A percentile compares a stretch with the other conserved stretches of the same genome.
Evolutionary conservation across 2,113 vertebrate species (phyloP).

Genomic region (Ictalurus punctatus): DNA sequence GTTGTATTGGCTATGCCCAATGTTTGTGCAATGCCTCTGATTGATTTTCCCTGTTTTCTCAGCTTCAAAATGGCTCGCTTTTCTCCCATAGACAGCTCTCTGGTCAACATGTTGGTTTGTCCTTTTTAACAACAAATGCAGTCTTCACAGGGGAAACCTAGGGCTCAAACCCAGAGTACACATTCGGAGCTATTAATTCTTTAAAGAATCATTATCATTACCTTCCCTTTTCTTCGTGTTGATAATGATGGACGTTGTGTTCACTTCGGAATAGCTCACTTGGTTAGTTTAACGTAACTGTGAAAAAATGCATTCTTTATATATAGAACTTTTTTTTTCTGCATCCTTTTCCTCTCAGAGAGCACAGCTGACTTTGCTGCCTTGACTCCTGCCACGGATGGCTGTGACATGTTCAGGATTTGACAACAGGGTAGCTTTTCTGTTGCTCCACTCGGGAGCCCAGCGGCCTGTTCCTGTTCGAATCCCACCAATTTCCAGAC

Average conservation of each 20-base stretch:
- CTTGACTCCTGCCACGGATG: not conserved
- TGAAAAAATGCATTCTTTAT: not conserved
- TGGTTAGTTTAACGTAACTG: not conserved
- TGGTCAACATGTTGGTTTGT: too few species aligned
- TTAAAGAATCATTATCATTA: too few species aligned
- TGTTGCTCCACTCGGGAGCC: not conserved
- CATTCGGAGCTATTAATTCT: too few species aligned
- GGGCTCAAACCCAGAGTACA: too few species aligned
- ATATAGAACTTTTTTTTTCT: not conserved
- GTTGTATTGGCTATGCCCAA: too few species aligned
- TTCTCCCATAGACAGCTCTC: too few species aligned
- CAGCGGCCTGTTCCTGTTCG: not conserved
- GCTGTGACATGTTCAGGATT: not conserved
- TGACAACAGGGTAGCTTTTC: not conserved
- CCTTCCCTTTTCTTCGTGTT: not conserved
- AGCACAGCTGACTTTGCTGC: not conserved
- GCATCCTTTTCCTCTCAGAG: not conserved
- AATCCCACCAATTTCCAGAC: not conserved
- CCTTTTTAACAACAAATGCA: too few species aligned
- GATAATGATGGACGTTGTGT: not conserved
- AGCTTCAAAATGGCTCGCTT: too few species aligned
- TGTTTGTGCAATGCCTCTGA: too few species aligned
- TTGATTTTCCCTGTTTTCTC: too few species aligned
- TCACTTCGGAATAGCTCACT: not conserved
- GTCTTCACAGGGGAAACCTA: too few species aligned